Evolutionary conservation across 1,140 invertebrate genomes (phyloP).

Genomic region (Trichogramma pretiosum): DNA sequence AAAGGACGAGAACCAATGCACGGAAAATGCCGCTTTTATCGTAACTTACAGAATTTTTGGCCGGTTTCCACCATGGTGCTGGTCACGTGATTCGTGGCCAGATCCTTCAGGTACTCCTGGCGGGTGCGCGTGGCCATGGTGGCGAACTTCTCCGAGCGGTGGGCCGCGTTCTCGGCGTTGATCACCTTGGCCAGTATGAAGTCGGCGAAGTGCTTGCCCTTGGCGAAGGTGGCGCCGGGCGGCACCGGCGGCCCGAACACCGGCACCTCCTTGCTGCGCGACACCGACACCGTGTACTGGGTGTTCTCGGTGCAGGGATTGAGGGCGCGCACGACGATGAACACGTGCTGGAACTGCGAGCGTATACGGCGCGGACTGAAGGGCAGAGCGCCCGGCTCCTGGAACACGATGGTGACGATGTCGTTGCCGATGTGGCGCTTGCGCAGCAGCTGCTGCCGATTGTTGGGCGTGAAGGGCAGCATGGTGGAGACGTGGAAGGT

Average conservation of each 20-base stretch:
- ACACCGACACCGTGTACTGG: slow-evolving; percentile 84
- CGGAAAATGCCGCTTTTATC: neutral
- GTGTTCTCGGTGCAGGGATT: slow-evolving; percentile 88
- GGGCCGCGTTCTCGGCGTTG: slow-evolving; percentile 95
- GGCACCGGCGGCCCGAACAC: slow-evolving; percentile 91
- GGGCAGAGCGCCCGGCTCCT: slow-evolving; percentile 87
- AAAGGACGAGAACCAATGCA: too few relatives aligned
- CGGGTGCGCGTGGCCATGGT: slow-evolving; percentile 94
- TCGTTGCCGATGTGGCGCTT: slow-evolving; percentile 92
- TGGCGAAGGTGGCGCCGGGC: slow-evolving; percentile 72
- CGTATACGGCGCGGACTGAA: slow-evolving; percentile 89
- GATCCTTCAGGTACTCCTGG: slow-evolving; percentile 89
- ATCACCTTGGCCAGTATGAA: slow-evolving; percentile 94
- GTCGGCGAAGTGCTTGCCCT: slow-evolving; percentile 83
- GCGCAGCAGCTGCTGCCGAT: slow-evolving; percentile 80
- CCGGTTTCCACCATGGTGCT: slow-evolving; percentile 73
- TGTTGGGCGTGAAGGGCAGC: slow-evolving; percentile 86
- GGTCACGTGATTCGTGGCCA: slow-evolving; percentile 78
- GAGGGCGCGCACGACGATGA: slow-evolving; percentile 81
- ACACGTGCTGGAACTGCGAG: slow-evolving; percentile 97
- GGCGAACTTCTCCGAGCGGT: slow-evolving; percentile 91
- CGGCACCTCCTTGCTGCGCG: slow-evolving; percentile 89
- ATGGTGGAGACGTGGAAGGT: slow-evolving; percentile 94
- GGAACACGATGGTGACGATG: slow-evolving; percentile 94
- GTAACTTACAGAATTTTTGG: slow-evolving; percentile 79